Conservation (phyloP, 2,113 vertebrate genomes). For the Leucoraja erinaceus region DNA sequence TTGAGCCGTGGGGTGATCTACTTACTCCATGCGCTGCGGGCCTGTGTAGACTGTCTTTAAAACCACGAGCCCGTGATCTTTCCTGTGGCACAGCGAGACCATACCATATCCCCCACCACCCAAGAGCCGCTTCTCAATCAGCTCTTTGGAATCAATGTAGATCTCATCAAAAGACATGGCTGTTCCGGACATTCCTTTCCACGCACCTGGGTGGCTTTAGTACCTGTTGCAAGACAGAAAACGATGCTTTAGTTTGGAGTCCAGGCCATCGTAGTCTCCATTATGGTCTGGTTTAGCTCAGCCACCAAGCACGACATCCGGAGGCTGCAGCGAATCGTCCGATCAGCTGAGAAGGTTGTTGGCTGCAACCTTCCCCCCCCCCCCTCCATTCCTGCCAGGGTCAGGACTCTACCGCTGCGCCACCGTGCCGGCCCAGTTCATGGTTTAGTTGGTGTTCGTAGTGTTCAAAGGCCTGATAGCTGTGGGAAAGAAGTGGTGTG, state of each 20-base stretch:
- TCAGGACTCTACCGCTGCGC: no score
- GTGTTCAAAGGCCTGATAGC: no score
- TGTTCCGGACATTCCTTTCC: conserved; percentile 21
- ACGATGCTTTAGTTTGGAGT: not conserved
- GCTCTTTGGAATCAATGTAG: conserved; percentile 69
- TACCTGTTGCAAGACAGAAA: not conserved
- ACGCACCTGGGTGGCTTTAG: not conserved
- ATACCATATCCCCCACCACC: conserved; percentile 83
- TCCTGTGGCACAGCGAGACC: conserved; percentile 79
- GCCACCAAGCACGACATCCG: no score
- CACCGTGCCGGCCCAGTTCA: no score
- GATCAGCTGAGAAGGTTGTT: no score
- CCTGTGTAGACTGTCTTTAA: conserved; percentile 86
- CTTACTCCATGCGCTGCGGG: conserved; percentile 72
- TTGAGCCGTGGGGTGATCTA: conserved; percentile 38
- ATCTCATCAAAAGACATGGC: conserved; percentile 64
- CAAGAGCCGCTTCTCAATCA: conserved; percentile 59
- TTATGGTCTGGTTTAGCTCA: no score
- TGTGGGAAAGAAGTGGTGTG: no score
- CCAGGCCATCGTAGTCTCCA: no score
- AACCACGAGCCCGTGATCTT: conserved; percentile 72
- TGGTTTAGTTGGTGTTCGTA: no score
- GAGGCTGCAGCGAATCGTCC: no score
- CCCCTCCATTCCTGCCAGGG: no score
- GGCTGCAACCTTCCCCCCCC: no score